Evolutionary conservation across 2,888 invertebrate genomes (phyloP), one percentile per base, ranked within the genome.

Genomic region (Ryuthela nishihirai): DNA sequence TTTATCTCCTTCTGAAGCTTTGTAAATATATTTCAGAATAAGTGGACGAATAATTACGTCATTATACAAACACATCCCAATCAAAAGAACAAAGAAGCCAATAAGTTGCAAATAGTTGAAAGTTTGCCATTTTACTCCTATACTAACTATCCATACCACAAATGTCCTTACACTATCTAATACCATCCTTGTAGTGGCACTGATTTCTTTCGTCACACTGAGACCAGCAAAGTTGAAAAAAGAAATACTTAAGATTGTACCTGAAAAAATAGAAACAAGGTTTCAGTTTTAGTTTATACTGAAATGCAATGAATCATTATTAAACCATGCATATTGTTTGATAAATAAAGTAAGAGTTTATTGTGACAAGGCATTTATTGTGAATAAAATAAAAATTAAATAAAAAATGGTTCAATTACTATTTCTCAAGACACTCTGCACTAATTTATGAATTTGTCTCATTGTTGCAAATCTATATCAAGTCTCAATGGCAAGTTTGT

Each of bases 171-270:
- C 79, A 46, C 87, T 87, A 72, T 94, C 93, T 41, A 93, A 78
- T 10, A 94, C 86, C 85, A 92, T 88, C 64, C 93, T 80, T 2
- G 90, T 89, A 0, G 91, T 92, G 1, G 95, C 93, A 1, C 89
- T 93, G 70, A 93, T 81, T 74, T 93, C 90, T 76, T 94, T 95
- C 0, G 93, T 91, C 3, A 97, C 88, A 70, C 87, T 88, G 64
- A 94, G 84, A 9, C 92, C 92, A 64, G 90, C 85, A 74, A 88
- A 94, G 74, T 91, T 93, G 78, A 94, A 94, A 76, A 93, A 87
- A 0, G 94, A 90, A 66, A 94, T 93, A 45, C 91, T 91, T 21
- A 90, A 70, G 20, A 88, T 79, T 2, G 87, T 89, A 55, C 88
- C 88, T 82, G 77, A 34, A 67, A 78, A 73, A n/a, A n/a, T n/a